Conservation (phyloP, 2,113 vertebrate genomes). For the Phasianus colchicus region DNA sequence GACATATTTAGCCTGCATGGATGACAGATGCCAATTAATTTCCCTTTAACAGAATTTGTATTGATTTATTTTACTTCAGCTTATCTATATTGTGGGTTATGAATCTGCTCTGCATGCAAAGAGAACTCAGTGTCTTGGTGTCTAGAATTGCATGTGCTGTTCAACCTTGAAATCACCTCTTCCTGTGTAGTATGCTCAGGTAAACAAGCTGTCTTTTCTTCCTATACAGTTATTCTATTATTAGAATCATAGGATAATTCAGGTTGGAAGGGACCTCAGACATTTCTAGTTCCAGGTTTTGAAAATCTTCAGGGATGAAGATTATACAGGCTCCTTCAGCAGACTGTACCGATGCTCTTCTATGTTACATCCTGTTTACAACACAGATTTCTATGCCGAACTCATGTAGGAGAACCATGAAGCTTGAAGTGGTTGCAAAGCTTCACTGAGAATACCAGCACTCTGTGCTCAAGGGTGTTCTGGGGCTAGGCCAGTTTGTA, state of each 20-base stretch:
- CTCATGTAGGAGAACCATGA: neutral
- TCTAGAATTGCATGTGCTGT: neutral
- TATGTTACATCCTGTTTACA: neutral
- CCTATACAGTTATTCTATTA: neutral
- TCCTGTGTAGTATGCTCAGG: neutral
- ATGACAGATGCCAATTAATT: neutral
- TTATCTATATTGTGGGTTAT: fast-evolving
- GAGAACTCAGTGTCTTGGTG: neutral
- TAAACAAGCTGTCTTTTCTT: neutral
- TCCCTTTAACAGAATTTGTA: neutral
- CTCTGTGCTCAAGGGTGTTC: neutral
- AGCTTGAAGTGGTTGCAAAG: neutral
- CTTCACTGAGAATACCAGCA: neutral
- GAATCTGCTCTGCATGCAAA: neutral
- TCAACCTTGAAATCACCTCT: neutral
- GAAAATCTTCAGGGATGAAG: neutral
- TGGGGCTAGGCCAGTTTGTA: neutral
- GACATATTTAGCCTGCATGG: neutral
- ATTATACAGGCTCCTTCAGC: neutral
- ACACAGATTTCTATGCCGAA: neutral
- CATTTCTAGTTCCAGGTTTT: neutral
- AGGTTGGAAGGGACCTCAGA: neutral
- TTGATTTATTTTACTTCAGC: neutral
- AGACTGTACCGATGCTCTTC: neutral
- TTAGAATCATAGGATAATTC: neutral